Evolutionary conservation across 2,888 invertebrate genomes (phyloP).

Genomic region (Alentia gelatinosa): DNA sequence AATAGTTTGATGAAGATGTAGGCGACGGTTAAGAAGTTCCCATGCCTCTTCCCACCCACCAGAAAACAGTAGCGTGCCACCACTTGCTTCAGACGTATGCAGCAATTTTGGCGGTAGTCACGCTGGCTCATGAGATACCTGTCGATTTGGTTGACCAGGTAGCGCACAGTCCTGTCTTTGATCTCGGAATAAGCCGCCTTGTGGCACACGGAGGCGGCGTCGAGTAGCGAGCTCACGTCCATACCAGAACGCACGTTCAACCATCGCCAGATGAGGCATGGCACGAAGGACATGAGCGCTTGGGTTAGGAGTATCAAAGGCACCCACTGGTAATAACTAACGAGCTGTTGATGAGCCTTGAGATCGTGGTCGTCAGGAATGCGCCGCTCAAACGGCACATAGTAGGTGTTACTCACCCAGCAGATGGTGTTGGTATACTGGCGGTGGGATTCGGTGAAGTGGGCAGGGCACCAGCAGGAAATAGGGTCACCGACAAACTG

Average conservation of each 20-base stretch:
- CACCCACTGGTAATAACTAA: constrained; percentile 66
- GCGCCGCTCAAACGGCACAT: constrained; percentile 80
- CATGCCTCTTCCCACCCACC: constrained; percentile 80
- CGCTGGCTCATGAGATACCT: constrained; percentile 77
- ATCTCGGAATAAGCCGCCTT: constrained; percentile 62
- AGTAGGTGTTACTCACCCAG: constrained; percentile 82
- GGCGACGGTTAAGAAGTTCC: constrained; percentile 81
- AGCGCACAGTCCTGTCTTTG: constrained; percentile 62
- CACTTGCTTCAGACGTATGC: constrained; percentile 74
- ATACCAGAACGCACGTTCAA: constrained; percentile 64
- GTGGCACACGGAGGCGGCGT: constrained; percentile 64
- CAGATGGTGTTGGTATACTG: constrained; percentile 83
- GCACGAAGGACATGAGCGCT: constrained; percentile 61
- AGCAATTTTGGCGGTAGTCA: constrained; percentile 75
- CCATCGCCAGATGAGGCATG: constrained; percentile 65
- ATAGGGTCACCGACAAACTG: constrained; percentile 80
- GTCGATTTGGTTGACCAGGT: constrained; percentile 65
- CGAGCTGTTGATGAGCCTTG: constrained; percentile 70
- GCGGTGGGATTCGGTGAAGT: constrained; percentile 82
- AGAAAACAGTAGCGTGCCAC: constrained; percentile 76
- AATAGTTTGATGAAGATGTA: constrained; percentile 80
- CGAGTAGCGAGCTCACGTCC: constrained; percentile 62
- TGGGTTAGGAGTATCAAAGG: constrained; percentile 62
- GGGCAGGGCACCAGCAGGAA: constrained; percentile 81
- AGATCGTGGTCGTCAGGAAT: constrained; percentile 79